Base-by-base conservation (phyloP, 2,888 invertebrate species). In the Cyaniris semiargus region DNA sequence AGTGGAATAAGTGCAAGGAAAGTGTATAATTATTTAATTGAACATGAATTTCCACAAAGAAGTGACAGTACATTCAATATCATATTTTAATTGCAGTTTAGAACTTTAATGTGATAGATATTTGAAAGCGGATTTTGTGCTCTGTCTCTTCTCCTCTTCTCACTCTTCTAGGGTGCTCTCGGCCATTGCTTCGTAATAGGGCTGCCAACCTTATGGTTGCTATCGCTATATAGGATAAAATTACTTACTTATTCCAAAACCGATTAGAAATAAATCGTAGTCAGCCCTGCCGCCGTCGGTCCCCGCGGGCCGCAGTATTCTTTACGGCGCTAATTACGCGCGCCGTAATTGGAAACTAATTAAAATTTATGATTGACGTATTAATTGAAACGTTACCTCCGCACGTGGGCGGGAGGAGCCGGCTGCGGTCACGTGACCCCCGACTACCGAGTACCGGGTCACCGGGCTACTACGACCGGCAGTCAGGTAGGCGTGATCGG, bases 291-390 rank as follows among this genome's bases (percentile, higher is more conserved):
- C 10, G 10, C 23, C 10, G 23, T n/a, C 58, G 60, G 23, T 60
- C 60, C 23, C 13, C 13, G 60, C 60, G 10, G 10, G 21, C 60
- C 23, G 60, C 60, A 21, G 23, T 60, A 60, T 60, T 23, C 58
- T 58, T 58, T 58, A 58, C 58, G 58, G 58, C 23, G 23, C 60
- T 60, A 60, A 60, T 60, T 23, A 60, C 60, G 23, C 60, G 60
- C 60, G 60, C 60, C 60, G 23, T 60, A 60, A 60, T 60, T 60
- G 60, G 60, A 60, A 60, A 60, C 60, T 60, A 60, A 60, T 60
- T 60, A 60, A 60, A 60, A 60, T 60, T 23, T 60, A 60, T 60
- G 60, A 60, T 60, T 60, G 60, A 60, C 60, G 60, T 60, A 23
- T 60, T 60, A 60, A 60, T 60, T 60, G 60, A 60, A 21, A 60